phyloP scores from a whole-genome alignment of 2,888 invertebrate species.

The Tethea ocularis region DNA sequence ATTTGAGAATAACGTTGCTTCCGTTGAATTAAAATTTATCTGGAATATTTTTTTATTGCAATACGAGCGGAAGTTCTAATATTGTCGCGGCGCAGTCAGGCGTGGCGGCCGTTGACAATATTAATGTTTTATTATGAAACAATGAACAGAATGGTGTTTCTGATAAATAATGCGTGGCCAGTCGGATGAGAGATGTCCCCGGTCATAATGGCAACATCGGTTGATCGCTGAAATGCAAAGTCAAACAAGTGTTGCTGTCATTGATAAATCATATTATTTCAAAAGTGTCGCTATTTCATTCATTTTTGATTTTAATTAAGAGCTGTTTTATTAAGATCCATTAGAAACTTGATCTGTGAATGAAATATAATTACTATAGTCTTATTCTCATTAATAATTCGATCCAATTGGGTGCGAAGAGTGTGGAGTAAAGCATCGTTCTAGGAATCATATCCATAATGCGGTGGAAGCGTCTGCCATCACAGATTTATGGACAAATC shows the following conservation, averaged over 20 bases:
- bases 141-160: slow-evolving; percentile 75
- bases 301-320: slow-evolving; percentile 22
- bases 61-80: slow-evolving; percentile 76
- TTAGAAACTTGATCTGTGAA: not conserved
- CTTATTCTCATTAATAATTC: not conserved
- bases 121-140: slow-evolving; percentile 82
- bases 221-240: slow-evolving; percentile 46
- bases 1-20: slow-evolving; percentile 36
- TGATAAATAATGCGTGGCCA: slow-evolving; percentile 70
- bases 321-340: slow-evolving; percentile 18
- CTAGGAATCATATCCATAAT: slow-evolving; percentile 67
- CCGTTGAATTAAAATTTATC: slow-evolving; percentile 51
- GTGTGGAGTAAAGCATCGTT: slow-evolving; percentile 60
- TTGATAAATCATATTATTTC: slow-evolving; percentile 42
- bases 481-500: slow-evolving; percentile 78
- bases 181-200: slow-evolving; percentile 62
- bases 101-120: slow-evolving; percentile 76
- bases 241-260: slow-evolving; percentile 39
- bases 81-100: slow-evolving; percentile 65
- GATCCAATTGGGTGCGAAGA: slow-evolving; percentile 26
- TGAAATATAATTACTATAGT: not conserved
- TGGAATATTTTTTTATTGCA: slow-evolving; percentile 47
- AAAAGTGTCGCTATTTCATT: not conserved
- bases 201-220: slow-evolving; percentile 54
- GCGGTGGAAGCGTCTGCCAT: slow-evolving; percentile 61